Base-by-base conservation (phyloP, 2,888 invertebrate genomes). In the Drymonia ruficornis region DNA sequence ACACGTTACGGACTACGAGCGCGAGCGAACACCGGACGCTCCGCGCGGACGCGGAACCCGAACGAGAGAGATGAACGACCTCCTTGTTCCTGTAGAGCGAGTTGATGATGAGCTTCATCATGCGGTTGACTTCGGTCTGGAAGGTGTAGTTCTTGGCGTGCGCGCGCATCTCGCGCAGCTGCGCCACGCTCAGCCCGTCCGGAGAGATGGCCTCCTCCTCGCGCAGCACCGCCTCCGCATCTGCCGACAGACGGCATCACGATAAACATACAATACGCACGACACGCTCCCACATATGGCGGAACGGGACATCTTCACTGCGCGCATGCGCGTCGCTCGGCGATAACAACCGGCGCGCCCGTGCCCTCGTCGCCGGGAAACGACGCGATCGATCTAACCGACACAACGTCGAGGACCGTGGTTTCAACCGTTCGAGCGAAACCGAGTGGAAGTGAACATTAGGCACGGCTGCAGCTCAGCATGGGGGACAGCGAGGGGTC, bases 21-120 rank as follows among this genome's bases (percentile, higher is more conserved):
- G 28, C 28, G 28, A 36, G 13, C 34, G 34, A 36, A 11, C 11
- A 3, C 11, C 38, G 11, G 38, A 38, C 7, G 5, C 9, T n/a
- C 38, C 15, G 38, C 38, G 2, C 36, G 36, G n/a, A 36, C 36
- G n/a, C 13, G 5, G 4, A 3, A 9, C n/a, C n/a, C 36, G 36
- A n/a, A 36, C 31, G 9, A 31, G 12, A 31, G 31, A 31, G 23
- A 29, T 11, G 11, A 67, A 79, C 70, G 79, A 96, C 97, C 94
- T 99, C 99, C 92, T 99, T 99, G 89, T 99, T 99, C 75, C 98
- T 95, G 91, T 99, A 99, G 9, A 99, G 94, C 9, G 99, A 99
- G 93, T 99, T 99, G 84, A 99, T 99, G 88, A 99, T 99, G 57
- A 99, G 95, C 89, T 99, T 99, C 99, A 99, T 99, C 99, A 99